A percentile compares a stretch with the other conserved stretches of the same genome.
Evolutionary conservation across 2,888 invertebrate species (phyloP).

Genomic region (Meandrusa payeni): DNA sequence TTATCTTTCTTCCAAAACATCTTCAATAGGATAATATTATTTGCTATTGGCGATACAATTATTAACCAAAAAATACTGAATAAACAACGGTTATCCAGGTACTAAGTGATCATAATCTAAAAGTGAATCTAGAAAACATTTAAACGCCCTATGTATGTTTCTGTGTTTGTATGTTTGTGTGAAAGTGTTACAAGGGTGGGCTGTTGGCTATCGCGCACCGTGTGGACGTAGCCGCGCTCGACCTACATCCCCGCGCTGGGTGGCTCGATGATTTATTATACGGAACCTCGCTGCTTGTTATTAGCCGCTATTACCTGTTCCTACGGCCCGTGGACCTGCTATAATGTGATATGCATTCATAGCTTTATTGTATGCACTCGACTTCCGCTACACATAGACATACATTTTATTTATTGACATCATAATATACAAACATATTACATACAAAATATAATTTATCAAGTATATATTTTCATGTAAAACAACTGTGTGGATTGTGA

Average conservation of each 20-base stretch:
- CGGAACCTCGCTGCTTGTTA: slow-evolving; percentile 35
- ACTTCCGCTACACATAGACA: too few relatives aligned
- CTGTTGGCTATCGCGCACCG: slow-evolving; percentile 9
- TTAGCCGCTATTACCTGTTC: slow-evolving; percentile 41
- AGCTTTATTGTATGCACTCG: slow-evolving; percentile 4
- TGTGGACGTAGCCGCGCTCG: slow-evolving; percentile 31
- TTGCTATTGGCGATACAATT: too few relatives aligned
- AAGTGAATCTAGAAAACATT: background rate
- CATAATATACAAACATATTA: too few relatives aligned
- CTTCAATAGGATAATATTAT: too few relatives aligned
- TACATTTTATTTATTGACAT: too few relatives aligned
- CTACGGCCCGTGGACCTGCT: slow-evolving; percentile 25
- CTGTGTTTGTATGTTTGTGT: slow-evolving; percentile 18
- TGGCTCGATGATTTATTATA: slow-evolving; percentile 46
- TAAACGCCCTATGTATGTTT: slow-evolving; percentile 12
- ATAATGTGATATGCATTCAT: slow-evolving; percentile 11
- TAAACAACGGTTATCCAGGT: too few relatives aligned
- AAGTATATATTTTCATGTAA: too few relatives aligned
- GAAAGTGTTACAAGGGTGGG: slow-evolving; percentile 20
- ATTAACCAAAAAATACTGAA: too few relatives aligned
- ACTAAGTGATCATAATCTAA: too few relatives aligned
- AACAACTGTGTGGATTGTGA: too few relatives aligned
- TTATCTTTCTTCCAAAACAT: too few relatives aligned
- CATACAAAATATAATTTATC: too few relatives aligned
- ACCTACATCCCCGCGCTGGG: slow-evolving; percentile 41